Conservation (phyloP, 2,888 invertebrate species). For the Cephonodes hylas region DNA sequence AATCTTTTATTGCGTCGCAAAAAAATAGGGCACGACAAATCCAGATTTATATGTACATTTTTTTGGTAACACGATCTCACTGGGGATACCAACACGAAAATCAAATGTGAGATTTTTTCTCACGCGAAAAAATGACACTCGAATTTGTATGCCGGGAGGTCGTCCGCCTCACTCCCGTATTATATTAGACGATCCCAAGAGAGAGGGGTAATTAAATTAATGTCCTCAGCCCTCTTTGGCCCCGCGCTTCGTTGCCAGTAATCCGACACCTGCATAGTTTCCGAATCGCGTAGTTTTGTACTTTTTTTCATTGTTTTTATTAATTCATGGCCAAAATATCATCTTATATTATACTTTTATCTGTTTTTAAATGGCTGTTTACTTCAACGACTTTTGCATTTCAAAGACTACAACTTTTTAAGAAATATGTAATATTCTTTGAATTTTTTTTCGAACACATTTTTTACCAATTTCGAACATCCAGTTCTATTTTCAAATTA, state of each 20-base stretch:
- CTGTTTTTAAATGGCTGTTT: background rate
- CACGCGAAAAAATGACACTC: conserved; percentile 78
- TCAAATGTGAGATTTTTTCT: conserved; percentile 78
- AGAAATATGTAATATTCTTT: too few relatives aligned
- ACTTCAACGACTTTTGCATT: background rate
- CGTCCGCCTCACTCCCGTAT: conserved; percentile 64
- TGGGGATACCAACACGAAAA: conserved; percentile 66
- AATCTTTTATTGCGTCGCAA: background rate
- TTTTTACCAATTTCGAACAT: conserved; percentile 12
- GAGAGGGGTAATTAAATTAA: conserved; percentile 78
- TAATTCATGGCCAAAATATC: too few relatives aligned
- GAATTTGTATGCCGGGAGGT: conserved; percentile 66
- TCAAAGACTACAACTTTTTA: too few relatives aligned
- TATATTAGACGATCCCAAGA: conserved; percentile 74
- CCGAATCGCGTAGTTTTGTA: conserved; percentile 20
- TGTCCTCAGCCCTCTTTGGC: conserved; percentile 71
- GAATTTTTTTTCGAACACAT: background rate
- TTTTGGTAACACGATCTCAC: conserved; percentile 71
- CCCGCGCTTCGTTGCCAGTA: conserved; percentile 66
- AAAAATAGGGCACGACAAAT: conserved; percentile 37
- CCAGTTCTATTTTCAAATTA: conserved; percentile 22
- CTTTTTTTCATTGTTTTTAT: too few relatives aligned
- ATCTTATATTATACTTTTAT: too few relatives aligned
- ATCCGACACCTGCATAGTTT: conserved; percentile 79
- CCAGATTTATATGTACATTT: conserved; percentile 63